phyloP scores from a whole-genome alignment of 2,888 invertebrate species.

The Amorpha juglandis region DNA sequence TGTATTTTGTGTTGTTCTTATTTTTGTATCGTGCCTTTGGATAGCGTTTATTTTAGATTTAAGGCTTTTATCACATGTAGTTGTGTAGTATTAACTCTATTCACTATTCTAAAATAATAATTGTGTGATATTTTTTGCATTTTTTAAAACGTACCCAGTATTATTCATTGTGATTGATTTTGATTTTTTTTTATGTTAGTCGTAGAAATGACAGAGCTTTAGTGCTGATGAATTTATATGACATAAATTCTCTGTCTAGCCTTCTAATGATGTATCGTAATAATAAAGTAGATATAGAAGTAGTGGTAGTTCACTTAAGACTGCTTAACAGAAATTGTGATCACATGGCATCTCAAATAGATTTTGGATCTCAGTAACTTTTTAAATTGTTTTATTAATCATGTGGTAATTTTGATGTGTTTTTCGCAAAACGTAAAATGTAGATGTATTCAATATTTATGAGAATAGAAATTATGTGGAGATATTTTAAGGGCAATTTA shows the following conservation, averaged over 20 bases:
- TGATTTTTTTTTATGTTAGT: slow-evolving; percentile 25
- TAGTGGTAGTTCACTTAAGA: slow-evolving; percentile 33
- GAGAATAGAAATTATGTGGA: neutral
- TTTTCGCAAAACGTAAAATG: neutral
- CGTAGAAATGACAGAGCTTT: neutral
- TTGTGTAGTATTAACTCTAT: slow-evolving; percentile 31
- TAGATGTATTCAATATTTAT: slow-evolving; percentile 8
- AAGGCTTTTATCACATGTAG: slow-evolving; percentile 31
- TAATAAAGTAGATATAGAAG: slow-evolving; percentile 27
- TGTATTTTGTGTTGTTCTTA: slow-evolving; percentile 22
- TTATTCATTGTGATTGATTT: slow-evolving; percentile 55
- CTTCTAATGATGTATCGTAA: neutral
- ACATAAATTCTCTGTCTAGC: slow-evolving; percentile 4
- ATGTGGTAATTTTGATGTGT: slow-evolving; percentile 10
- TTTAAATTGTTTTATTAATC: slow-evolving; percentile 23
- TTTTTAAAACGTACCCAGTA: slow-evolving; percentile 63
- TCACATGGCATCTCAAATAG: slow-evolving; percentile 38
- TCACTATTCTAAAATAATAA: slow-evolving; percentile 24
- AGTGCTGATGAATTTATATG: slow-evolving; percentile 5
- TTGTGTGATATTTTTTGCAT: slow-evolving; percentile 61
- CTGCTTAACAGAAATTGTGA: slow-evolving; percentile 41
- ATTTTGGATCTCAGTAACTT: slow-evolving; percentile 41
- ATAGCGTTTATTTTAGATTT: slow-evolving; percentile 43
- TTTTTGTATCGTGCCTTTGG: slow-evolving; percentile 45
- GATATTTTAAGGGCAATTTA: slow-evolving; percentile 23